Evolutionary conservation across 2,797 vertebrate species (phyloP).

Genomic region (Chelmon rostratus): DNA sequence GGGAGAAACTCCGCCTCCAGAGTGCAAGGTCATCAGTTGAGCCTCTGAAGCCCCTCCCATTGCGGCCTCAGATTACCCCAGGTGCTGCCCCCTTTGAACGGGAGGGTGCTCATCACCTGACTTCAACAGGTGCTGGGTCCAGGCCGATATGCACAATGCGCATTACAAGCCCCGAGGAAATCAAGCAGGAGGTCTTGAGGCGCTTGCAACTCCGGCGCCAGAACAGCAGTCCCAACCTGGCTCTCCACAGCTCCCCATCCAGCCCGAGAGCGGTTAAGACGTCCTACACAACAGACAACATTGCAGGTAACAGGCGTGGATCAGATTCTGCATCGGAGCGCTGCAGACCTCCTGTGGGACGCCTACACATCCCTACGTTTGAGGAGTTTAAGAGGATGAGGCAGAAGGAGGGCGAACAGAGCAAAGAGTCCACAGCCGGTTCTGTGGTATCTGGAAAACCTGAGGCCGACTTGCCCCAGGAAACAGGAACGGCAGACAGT

Average conservation of each 20-base stretch:
- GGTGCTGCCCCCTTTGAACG: conserved; percentile 32
- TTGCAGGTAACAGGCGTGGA: conserved; percentile 49
- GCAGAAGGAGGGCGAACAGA: conserved; percentile 77
- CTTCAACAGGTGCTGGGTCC: conserved; percentile 48
- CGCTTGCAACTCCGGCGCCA: conserved; percentile 89
- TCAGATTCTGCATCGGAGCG: conserved; percentile 65
- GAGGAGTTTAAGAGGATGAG: conserved; percentile 94
- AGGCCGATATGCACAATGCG: conserved; percentile 70
- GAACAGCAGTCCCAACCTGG: conserved; percentile 89
- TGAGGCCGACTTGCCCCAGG: conserved; percentile 5
- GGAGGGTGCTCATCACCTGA: conserved; percentile 36
- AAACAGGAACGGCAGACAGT: conserved; percentile 1
- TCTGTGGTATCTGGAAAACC: conserved; percentile 36
- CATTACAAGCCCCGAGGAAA: conserved; percentile 87
- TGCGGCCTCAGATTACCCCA: conserved; percentile 82
- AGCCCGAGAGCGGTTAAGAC: conserved; percentile 67
- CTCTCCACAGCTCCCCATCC: conserved; percentile 68
- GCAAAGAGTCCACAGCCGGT: conserved; percentile 38
- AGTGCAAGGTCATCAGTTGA: conserved; percentile 85
- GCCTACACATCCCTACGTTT: conserved; percentile 91
- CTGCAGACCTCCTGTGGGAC: conserved; percentile 78
- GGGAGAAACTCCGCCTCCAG: conserved; percentile 90
- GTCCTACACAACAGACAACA: conserved; percentile 85
- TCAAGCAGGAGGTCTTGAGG: conserved; percentile 90
- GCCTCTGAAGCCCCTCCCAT: conserved; percentile 80